Conservation (phyloP, 2,797 vertebrate species). For the Pseudomugil tenellus region DNA sequence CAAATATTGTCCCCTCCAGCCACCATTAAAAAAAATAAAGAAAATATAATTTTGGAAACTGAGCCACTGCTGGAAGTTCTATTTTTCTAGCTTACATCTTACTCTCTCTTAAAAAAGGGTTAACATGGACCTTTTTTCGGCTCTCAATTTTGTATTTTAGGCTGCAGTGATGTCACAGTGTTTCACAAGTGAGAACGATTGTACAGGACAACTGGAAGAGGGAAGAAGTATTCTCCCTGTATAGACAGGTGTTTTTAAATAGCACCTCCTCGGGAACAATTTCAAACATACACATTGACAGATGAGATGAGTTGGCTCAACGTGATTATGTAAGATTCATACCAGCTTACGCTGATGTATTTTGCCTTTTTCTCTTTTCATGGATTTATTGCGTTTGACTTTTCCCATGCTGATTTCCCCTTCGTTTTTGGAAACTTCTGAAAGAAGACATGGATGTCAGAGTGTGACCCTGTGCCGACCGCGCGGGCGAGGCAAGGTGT, state of each 20-base stretch:
- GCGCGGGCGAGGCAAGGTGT: constrained; percentile 82
- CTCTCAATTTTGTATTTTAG: constrained; percentile 63
- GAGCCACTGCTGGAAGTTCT: constrained; percentile 66
- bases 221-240: constrained; percentile 32
- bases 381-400: constrained; percentile 72
- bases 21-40: constrained; percentile 43
- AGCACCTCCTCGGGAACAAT: constrained; percentile 63
- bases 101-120: constrained; percentile 42
- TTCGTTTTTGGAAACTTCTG: constrained; percentile 53
- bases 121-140: constrained; percentile 42
- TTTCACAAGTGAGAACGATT: constrained; percentile 50
- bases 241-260: constrained; percentile 60
- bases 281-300: constrained; percentile 67
- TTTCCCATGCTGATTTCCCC: constrained; percentile 60
- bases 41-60: constrained; percentile 64
- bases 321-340: constrained; percentile 72
- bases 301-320: constrained; percentile 72
- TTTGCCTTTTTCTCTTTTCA: constrained; percentile 62
- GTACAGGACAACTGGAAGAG: constrained; percentile 51
- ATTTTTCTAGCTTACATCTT: constrained; percentile 63
- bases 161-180: constrained; percentile 59
- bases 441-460: constrained; percentile 73
- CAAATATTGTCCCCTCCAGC: constrained; percentile 54
- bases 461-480: constrained; percentile 74
- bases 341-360: constrained; percentile 57